phyloP scores from a whole-genome alignment of 2,888 invertebrate species.

The Merodon equestris region DNA sequence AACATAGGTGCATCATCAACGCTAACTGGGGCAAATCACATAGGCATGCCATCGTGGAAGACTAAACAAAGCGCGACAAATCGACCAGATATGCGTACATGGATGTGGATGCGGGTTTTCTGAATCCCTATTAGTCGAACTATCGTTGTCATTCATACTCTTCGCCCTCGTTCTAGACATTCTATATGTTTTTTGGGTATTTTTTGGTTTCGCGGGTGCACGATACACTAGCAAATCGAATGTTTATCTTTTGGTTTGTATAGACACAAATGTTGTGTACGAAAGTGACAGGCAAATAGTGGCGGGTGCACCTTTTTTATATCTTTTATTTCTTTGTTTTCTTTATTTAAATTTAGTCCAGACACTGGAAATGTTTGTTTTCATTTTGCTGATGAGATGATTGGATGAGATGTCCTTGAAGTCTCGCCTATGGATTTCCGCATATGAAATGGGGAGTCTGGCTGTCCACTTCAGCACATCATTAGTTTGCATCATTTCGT shows the following conservation, averaged over 20 bases:
- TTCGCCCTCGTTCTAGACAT: too few relatives aligned
- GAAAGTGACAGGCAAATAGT: too few relatives aligned
- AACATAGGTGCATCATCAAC: constrained; percentile 39
- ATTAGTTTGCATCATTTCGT: constrained; percentile 42
- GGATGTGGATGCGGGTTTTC: too few relatives aligned
- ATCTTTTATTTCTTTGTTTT: constrained; percentile 14
- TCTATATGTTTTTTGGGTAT: neutral
- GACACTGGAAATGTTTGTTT: constrained; percentile 64
- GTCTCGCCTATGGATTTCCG: constrained; percentile 76
- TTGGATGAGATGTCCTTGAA: constrained; percentile 76
- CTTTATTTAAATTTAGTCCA: constrained; percentile 60
- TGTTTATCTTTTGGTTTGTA: constrained; percentile 11
- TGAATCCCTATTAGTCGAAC: too few relatives aligned
- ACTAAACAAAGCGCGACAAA: too few relatives aligned
- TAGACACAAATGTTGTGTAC: too few relatives aligned
- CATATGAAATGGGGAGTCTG: constrained; percentile 71
- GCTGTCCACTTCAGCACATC: constrained; percentile 61
- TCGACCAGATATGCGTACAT: too few relatives aligned
- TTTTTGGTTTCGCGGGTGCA: constrained; percentile 20
- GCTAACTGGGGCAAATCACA: constrained; percentile 56
- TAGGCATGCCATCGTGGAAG: neutral
- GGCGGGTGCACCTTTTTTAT: neutral
- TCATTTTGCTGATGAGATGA: constrained; percentile 66
- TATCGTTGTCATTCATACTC: too few relatives aligned
- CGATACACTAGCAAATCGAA: constrained; percentile 13